These are phyloP conservation scores for Anguilla pacifica DNA, from an alignment of 2,797 vertebrate genomes.

Conservation along the genomic window DNA sequence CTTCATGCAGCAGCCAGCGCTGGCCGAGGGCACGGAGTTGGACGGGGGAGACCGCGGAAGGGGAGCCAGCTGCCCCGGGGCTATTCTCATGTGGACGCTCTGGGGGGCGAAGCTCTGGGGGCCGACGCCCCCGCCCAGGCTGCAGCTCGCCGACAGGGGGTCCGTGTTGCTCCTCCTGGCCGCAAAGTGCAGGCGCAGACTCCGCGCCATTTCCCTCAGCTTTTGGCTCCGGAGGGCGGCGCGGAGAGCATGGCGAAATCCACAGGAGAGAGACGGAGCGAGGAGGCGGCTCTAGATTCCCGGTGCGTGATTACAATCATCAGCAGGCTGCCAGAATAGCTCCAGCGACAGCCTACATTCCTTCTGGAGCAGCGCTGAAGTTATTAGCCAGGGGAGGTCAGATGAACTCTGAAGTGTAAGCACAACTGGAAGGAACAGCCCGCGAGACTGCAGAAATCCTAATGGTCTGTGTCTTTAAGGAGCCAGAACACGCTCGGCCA, in stretches of 20 bases:
- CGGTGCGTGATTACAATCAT: conserved; percentile 77
- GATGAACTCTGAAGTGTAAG: conserved; percentile 68
- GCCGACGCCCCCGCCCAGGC: conserved; percentile 71
- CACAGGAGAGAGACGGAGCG: conserved; percentile 53
- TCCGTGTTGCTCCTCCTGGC: conserved; percentile 90
- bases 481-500: conserved; percentile 66
- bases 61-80: conserved; percentile 66
- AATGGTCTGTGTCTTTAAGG: conserved; percentile 66
- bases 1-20: conserved; percentile 71
- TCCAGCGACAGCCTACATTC: conserved; percentile 78
- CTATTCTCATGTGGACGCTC: conserved; percentile 80
- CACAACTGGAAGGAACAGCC: conserved; percentile 68
- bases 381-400: conserved; percentile 70
- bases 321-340: conserved; percentile 77
- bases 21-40: conserved; percentile 73
- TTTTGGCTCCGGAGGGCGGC: conserved; percentile 77
- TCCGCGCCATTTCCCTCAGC: conserved; percentile 85
- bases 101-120: conserved; percentile 48
- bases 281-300: conserved; percentile 59
- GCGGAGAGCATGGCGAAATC: conserved; percentile 71
- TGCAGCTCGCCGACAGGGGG: conserved; percentile 82
- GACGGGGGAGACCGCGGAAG: conserved; percentile 71
- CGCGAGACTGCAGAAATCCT: conserved; percentile 67
- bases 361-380: conserved; percentile 67
- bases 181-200: conserved; percentile 90